phyloP scores from a whole-genome alignment of 2,797 vertebrate species.

The Gorsachius magnificus region DNA sequence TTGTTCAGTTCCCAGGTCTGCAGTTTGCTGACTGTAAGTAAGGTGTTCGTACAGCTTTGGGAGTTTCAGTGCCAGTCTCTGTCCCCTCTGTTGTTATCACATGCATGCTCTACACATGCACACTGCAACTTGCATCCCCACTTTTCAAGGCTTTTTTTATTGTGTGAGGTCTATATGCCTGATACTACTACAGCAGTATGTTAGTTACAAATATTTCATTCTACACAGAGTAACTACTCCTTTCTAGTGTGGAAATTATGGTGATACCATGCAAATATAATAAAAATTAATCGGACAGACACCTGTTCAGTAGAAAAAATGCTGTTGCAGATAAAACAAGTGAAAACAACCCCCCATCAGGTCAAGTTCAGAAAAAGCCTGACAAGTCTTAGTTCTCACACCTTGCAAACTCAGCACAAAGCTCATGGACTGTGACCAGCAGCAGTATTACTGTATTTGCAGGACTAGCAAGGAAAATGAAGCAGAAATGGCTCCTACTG shows the following conservation, averaged over 20 bases:
- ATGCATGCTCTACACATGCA: background rate
- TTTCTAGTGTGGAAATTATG: background rate
- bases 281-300: background rate
- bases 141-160: background rate
- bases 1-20: background rate
- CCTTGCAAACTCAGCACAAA: background rate
- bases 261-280: background rate
- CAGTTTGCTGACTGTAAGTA: background rate
- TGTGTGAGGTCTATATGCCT: background rate
- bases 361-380: background rate
- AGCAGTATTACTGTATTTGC: background rate
- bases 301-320: background rate
- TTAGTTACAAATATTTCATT: background rate
- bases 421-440: accelerated
- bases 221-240: background rate
- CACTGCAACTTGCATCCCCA: background rate
- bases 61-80: background rate
- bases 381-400: background rate
- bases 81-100: background rate
- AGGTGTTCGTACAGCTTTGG: background rate
- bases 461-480: background rate
- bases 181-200: background rate
- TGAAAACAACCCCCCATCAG: background rate
- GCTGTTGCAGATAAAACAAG: background rate
- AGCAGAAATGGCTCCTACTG: background rate